These are phyloP conservation scores for Dryococelus australis DNA, from an alignment of 2,888 invertebrate species.

Conservation along the genomic window DNA sequence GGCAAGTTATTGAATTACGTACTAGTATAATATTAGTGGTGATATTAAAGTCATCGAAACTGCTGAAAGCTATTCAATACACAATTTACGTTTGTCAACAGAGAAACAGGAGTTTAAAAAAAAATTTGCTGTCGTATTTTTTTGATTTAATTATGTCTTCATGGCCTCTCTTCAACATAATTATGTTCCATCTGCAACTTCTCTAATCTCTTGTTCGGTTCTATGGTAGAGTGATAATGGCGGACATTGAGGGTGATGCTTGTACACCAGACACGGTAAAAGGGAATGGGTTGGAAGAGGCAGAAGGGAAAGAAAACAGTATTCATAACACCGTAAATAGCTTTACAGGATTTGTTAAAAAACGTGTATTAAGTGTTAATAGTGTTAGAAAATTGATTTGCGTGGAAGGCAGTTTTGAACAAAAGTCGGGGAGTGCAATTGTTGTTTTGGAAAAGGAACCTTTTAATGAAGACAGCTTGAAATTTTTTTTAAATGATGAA, in stretches of 20 bases:
- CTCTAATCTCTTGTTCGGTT: no score
- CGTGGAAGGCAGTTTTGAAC: conserved; percentile 72
- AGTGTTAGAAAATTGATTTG: conserved; percentile 75
- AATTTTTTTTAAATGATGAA: conserved; percentile 63
- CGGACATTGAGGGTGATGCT: background rate
- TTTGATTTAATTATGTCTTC: no score
- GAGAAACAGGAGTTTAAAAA: no score
- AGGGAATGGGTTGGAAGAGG: background rate
- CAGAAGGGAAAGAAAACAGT: background rate
- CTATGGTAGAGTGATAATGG: no score
- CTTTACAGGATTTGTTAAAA: conserved; percentile 72
- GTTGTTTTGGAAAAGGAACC: conserved; percentile 83
- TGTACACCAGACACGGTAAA: background rate
- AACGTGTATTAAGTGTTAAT: conserved; percentile 75
- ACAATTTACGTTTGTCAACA: no score
- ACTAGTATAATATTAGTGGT: no score
- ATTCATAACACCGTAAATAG: conserved; percentile 49
- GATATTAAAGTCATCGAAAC: no score
- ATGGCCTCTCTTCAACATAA: no score
- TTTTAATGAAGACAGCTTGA: conserved; percentile 72
- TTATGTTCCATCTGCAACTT: no score
- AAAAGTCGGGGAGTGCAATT: conserved; percentile 69
- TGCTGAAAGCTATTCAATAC: no score
- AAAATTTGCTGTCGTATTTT: no score
- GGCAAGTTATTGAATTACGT: no score